Evolutionary conservation across 2,113 vertebrate genomes (phyloP).

Genomic region (Tachycineta bicolor): DNA sequence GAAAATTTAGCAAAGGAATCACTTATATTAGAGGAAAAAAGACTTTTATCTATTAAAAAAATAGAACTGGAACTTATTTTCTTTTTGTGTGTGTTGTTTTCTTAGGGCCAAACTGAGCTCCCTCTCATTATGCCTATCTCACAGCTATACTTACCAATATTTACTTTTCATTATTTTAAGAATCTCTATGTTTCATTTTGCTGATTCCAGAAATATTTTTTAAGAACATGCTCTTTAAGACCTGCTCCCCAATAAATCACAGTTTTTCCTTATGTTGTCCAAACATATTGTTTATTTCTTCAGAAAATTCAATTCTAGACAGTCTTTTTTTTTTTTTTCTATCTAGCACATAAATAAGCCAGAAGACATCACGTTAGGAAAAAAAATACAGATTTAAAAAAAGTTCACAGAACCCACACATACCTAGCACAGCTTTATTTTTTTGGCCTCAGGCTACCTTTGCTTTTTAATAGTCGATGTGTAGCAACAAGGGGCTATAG

Average conservation of each 20-base stretch:
- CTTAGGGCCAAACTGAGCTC: not conserved
- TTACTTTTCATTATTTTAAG: not conserved
- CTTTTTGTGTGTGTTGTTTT: not conserved
- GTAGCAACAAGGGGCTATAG: not conserved
- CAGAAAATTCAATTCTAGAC: not conserved
- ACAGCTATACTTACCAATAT: not conserved
- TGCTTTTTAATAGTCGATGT: not conserved
- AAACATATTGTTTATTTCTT: not conserved
- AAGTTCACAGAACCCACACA: not conserved
- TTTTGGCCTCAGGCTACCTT: not conserved
- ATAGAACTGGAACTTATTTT: not conserved
- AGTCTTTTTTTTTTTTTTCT: not conserved
- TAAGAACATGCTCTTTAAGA: not conserved
- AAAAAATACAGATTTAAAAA: not conserved
- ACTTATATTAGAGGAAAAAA: not conserved
- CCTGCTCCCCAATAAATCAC: not conserved
- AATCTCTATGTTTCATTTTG: not conserved
- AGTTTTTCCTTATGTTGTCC: not conserved
- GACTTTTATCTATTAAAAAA: not conserved
- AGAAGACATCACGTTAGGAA: not conserved
- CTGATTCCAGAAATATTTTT: not conserved
- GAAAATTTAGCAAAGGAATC: not conserved
- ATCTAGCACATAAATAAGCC: not conserved
- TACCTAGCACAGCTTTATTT: not conserved
- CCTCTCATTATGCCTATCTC: not conserved